Evolutionary conservation across 2,888 invertebrate genomes (phyloP).

Genomic region (Subacronicta megacephala): DNA sequence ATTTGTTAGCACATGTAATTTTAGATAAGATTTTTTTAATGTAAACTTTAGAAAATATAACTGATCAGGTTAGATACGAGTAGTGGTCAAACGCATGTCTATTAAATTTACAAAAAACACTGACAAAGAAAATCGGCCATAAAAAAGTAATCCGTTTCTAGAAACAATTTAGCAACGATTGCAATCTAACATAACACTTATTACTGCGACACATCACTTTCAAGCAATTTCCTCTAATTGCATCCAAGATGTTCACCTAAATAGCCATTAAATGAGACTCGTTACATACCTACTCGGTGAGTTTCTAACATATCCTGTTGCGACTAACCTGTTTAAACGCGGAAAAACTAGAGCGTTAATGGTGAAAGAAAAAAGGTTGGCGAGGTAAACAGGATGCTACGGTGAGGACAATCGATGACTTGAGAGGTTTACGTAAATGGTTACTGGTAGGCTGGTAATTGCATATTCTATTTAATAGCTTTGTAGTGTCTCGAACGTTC

Average conservation of each 20-base stretch:
- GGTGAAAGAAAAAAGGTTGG: conserved; percentile 72
- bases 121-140: no score
- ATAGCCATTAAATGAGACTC: conserved; percentile 34
- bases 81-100: no score
- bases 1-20: no score
- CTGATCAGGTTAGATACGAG: no score
- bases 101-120: no score
- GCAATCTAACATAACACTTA: background rate
- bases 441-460: conserved; percentile 50
- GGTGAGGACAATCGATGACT: conserved; percentile 70
- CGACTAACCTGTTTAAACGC: conserved; percentile 63
- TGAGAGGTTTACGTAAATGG: conserved; percentile 65
- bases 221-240: conserved; percentile 38
- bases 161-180: background rate
- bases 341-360: conserved; percentile 67
- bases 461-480: conserved; percentile 38
- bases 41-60: no score
- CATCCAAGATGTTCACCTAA: conserved; percentile 44
- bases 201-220: conserved; percentile 18
- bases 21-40: no score
- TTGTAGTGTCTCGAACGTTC: conserved; percentile 28
- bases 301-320: conserved; percentile 59
- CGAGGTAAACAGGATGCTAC: conserved; percentile 80
- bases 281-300: conserved; percentile 32
- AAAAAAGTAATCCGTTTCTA: background rate